Percentiles rank a stretch among this genome's conserved stretches.
phyloP scores from a whole-genome alignment of 2,888 invertebrate genomes.

The Amiota mariae region DNA sequence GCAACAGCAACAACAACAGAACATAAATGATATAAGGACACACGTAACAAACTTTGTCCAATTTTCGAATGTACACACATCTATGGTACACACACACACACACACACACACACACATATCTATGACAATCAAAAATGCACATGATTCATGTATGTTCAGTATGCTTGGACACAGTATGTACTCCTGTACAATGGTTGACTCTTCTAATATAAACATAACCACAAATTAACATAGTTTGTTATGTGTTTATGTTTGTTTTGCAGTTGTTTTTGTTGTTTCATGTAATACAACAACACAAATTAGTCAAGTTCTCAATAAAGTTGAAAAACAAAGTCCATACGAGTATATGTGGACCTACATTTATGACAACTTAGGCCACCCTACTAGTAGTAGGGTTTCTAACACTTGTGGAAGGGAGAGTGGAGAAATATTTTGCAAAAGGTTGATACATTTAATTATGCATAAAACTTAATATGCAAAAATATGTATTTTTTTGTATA shows the following conservation, averaged over 20 bases:
- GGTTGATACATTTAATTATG: conserved; percentile 57
- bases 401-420: neutral
- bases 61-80: neutral
- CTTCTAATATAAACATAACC: conserved; percentile 57
- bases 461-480: conserved; percentile 50
- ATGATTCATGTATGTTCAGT: neutral
- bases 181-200: neutral
- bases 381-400: neutral
- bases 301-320: conserved; percentile 19
- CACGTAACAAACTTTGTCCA: neutral
- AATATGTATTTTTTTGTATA: conserved; percentile 15
- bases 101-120: too few species aligned
- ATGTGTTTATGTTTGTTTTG: conserved; percentile 50
- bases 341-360: neutral
- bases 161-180: too few species aligned
- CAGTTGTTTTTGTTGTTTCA: neutral
- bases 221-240: conserved; percentile 58
- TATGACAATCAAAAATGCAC: conserved; percentile 22
- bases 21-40: neutral
- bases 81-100: too few species aligned
- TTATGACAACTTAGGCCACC: neutral
- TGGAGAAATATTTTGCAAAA: neutral
- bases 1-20: neutral
- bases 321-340: conserved; percentile 2
- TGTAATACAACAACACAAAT: conserved; percentile 23